Percentiles rank a stretch among this genome's conserved stretches.
Conservation (phyloP, 2,113 vertebrate genomes). For the Semnornis frantzii region DNA sequence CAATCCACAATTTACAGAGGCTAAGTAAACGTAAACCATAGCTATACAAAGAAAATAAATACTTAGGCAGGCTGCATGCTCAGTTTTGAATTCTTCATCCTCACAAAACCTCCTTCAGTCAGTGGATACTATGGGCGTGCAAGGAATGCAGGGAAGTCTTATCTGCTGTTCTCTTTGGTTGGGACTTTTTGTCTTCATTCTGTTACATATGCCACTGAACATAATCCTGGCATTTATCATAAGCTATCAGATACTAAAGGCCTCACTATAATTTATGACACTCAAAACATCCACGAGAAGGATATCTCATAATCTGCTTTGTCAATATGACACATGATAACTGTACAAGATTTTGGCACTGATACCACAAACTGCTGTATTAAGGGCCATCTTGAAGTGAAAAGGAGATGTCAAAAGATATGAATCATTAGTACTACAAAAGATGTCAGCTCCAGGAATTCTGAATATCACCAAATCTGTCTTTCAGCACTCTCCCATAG, state of each 20-base stretch:
- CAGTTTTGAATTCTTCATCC: conserved; percentile 39
- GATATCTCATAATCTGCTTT: background rate
- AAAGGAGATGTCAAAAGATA: background rate
- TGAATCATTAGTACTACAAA: background rate
- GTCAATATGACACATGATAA: background rate
- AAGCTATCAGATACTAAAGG: background rate
- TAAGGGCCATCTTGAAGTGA: background rate
- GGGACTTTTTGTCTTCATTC: background rate
- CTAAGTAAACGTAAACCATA: conserved; percentile 54
- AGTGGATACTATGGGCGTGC: background rate
- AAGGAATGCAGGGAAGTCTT: background rate
- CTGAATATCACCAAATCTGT: background rate
- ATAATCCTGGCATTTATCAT: background rate
- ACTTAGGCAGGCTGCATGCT: background rate
- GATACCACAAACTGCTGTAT: background rate
- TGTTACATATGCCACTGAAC: background rate
- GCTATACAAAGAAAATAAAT: conserved; percentile 54
- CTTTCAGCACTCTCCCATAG: background rate
- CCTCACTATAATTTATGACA: background rate
- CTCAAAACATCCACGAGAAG: background rate
- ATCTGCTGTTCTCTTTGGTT: background rate
- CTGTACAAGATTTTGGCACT: background rate
- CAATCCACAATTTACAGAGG: conserved; percentile 23
- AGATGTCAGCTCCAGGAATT: background rate
- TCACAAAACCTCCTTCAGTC: background rate